Evolutionary conservation across 1,140 invertebrate genomes (phyloP).

Genomic region (Sitodiplosis mosellana): DNA sequence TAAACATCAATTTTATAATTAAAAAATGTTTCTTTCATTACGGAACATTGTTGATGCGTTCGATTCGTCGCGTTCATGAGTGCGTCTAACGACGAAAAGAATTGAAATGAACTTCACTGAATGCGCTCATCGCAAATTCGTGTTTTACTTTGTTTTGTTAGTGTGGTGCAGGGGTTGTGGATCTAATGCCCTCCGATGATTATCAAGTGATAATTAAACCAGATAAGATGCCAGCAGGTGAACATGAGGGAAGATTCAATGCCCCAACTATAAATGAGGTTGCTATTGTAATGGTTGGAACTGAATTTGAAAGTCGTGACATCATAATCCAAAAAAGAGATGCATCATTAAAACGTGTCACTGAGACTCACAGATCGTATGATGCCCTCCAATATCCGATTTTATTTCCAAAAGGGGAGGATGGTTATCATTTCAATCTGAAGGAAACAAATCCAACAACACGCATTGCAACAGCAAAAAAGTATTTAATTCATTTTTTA

Average conservation of each 20-base stretch:
- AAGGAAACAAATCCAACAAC: constrained; percentile 10
- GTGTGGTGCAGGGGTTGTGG: no score
- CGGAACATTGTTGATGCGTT: no score
- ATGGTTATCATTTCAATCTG: constrained; percentile 21
- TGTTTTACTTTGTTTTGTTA: no score
- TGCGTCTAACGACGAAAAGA: no score
- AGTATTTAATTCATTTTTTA: no score
- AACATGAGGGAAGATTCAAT: constrained; percentile 27
- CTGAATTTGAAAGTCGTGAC: constrained; percentile 6
- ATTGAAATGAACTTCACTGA: no score
- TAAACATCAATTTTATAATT: no score
- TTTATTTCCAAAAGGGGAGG: constrained; percentile 26
- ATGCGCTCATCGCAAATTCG: no score
- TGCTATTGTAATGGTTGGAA: constrained; percentile 21
- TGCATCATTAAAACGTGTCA: constrained; percentile 9
- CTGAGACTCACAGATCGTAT: constrained; percentile 22
- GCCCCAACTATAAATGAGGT: constrained; percentile 23
- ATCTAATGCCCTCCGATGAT: constrained; percentile 16
- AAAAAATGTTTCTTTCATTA: no score
- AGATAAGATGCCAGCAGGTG: constrained; percentile 19
- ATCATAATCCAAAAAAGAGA: constrained; percentile 7
- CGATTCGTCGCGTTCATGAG: no score
- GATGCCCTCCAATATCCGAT: constrained; percentile 27
- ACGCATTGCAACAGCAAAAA: no score
- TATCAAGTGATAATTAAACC: constrained; percentile 20